Base-by-base conservation (phyloP, 2,888 invertebrate species). In the Rugalucina vietnamica region DNA sequence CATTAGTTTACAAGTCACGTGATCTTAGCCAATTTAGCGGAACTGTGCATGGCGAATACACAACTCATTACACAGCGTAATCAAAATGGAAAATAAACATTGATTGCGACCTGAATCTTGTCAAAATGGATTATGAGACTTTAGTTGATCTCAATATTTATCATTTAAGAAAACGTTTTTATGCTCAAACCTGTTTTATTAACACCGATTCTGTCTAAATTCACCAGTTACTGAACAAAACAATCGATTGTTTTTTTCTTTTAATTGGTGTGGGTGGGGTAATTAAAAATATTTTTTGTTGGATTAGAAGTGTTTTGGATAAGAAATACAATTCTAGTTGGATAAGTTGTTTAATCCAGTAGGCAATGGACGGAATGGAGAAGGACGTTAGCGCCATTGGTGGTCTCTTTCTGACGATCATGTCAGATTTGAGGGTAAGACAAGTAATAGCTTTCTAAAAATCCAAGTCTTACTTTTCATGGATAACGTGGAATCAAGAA, bases 371-470 rank as follows among this genome's bases (percentile, higher is more conserved):
- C 37, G 84, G 83, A 70, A 88, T 93, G 43, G 94, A 95, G 81
- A 94, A 93, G 85, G 94, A 94, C 77, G 93, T 93, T 81, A 91
- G 92, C 95, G 98, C 98, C 91, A 96, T 98, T 94, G 98, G 98
- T 95, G 98, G 97, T 94, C 96, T 99, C 91, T 99, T 99, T 95
- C 98, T 98, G 95, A 98, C 98, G 95, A 98, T 99, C 92, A 97
- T 99, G 93, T 97, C 97, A 94, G 99, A 99, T 95, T 97, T 99
- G 97, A 99, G 99, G 97, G 99, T 98, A 96, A 96, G 96, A 34
- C 18, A n/a, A n/a, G n/a, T n/a, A n/a, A n/a, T n/a, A n/a, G n/a
- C n/a, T n/a, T n/a, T n/a, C n/a, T n/a, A n/a, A n/a, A n/a, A n/a
- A n/a, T n/a, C n/a, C n/a, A n/a, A n/a, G n/a, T n/a, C n/a, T n/a